A percentile compares a stretch with the other conserved stretches of the same genome.
Conservation (phyloP, 1,140 invertebrate species). For the Caenorhabditis brenneri region DNA sequence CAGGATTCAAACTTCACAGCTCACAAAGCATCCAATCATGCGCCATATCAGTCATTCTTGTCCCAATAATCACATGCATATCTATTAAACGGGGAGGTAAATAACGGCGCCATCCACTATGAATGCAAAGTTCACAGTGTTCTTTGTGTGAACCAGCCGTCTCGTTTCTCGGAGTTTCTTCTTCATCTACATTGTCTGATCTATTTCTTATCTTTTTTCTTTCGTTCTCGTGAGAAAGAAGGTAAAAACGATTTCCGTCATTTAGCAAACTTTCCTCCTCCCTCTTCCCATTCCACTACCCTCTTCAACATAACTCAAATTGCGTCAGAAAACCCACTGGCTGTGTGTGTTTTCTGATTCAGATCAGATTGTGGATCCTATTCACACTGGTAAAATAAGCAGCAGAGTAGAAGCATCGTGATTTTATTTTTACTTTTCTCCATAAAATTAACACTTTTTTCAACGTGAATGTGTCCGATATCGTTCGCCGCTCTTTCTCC, state of each 20-base stretch:
- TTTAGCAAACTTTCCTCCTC: neutral
- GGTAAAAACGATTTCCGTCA: conserved; percentile 10
- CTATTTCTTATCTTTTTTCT: neutral
- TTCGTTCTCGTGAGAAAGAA: neutral
- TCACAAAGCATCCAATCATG: neutral
- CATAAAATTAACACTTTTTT: too few species aligned
- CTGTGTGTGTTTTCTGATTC: too few species aligned
- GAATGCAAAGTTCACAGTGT: neutral
- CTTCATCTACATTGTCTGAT: neutral
- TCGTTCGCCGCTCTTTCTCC: too few species aligned
- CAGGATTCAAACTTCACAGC: neutral
- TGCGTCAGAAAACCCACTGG: neutral
- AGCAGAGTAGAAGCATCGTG: too few species aligned
- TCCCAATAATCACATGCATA: neutral
- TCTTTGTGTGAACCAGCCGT: neutral
- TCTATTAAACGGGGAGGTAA: neutral
- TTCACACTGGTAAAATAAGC: too few species aligned
- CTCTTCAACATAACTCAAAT: too few species aligned
- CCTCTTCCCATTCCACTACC: too few species aligned
- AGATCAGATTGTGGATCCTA: too few species aligned
- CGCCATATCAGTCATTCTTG: neutral
- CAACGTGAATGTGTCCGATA: too few species aligned
- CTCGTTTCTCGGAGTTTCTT: neutral
- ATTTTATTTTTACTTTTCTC: neutral
- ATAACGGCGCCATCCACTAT: too few species aligned